These are phyloP conservation scores for Oceanodroma leucorhoa DNA, from an alignment of 2,797 vertebrate species.

Conservation along the genomic window DNA sequence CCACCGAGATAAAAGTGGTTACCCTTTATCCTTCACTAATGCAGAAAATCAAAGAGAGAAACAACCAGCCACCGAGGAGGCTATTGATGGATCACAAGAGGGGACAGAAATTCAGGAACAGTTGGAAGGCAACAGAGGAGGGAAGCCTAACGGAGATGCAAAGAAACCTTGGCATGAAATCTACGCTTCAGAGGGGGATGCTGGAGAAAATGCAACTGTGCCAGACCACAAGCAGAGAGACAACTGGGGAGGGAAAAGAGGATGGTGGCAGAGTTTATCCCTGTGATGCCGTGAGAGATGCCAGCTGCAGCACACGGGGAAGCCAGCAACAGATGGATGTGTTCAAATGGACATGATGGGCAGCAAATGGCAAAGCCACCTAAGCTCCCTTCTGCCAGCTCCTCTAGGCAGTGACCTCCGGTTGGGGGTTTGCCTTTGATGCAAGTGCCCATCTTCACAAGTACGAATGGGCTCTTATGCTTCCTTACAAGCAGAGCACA, in stretches of 20 bases:
- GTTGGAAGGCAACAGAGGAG: not conserved
- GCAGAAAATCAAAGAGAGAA: not conserved
- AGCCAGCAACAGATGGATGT: conserved; percentile 38
- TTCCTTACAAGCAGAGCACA: not conserved
- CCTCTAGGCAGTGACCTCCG: not conserved
- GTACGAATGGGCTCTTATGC: not conserved
- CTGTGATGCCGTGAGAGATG: not conserved
- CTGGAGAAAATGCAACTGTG: not conserved
- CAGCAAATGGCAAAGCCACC: conserved; percentile 26
- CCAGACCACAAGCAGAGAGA: conserved; percentile 29
- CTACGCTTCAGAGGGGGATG: not conserved
- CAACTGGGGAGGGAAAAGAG: not conserved
- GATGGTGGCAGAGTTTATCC: not conserved
- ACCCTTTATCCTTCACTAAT: not conserved
- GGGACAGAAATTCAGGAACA: not conserved
- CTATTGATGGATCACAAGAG: not conserved
- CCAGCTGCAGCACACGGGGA: conserved; percentile 39
- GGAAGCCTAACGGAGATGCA: not conserved
- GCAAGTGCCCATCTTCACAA: not conserved
- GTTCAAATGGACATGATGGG: not conserved
- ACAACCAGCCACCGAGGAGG: not conserved
- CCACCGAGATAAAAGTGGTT: not conserved
- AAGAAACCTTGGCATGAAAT: not conserved
- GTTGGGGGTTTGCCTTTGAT: not conserved
- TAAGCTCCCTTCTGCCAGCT: not conserved